Evolutionary conservation across 2,113 vertebrate genomes (phyloP).

Genomic region (Calcarius ornatus): DNA sequence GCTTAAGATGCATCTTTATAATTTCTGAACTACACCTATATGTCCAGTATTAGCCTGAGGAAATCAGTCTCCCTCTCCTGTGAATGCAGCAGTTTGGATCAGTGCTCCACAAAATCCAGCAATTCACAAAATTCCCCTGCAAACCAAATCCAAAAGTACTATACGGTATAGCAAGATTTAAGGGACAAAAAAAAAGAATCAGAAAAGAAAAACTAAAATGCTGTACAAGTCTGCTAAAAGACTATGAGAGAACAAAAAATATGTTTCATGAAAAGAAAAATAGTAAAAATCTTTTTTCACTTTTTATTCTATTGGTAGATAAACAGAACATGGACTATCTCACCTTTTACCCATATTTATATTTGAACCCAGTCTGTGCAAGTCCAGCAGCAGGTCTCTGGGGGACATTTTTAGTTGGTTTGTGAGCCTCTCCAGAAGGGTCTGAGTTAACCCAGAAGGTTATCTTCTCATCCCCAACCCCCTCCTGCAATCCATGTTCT

Average conservation of each 20-base stretch:
- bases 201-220: background rate
- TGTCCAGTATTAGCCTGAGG: background rate
- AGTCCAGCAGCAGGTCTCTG: background rate
- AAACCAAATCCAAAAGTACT: background rate
- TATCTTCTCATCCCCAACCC: background rate
- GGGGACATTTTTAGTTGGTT: background rate
- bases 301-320: background rate
- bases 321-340: background rate
- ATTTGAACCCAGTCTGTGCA: background rate
- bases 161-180: background rate
- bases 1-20: rapidly evolving
- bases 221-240: background rate
- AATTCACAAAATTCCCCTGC: background rate
- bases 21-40: background rate
- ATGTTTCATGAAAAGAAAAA: background rate
- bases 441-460: background rate
- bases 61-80: background rate
- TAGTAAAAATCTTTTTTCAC: background rate
- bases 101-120: background rate
- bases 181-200: background rate
- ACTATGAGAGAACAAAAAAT: background rate
- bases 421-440: background rate
- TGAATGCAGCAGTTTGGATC: rapidly evolving
- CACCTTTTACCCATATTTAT: background rate
- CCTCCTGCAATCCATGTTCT: background rate